A percentile compares a stretch with the other conserved stretches of the same genome.
Conservation (phyloP, 2,113 vertebrate species). For the Pterocles orientalis region DNA sequence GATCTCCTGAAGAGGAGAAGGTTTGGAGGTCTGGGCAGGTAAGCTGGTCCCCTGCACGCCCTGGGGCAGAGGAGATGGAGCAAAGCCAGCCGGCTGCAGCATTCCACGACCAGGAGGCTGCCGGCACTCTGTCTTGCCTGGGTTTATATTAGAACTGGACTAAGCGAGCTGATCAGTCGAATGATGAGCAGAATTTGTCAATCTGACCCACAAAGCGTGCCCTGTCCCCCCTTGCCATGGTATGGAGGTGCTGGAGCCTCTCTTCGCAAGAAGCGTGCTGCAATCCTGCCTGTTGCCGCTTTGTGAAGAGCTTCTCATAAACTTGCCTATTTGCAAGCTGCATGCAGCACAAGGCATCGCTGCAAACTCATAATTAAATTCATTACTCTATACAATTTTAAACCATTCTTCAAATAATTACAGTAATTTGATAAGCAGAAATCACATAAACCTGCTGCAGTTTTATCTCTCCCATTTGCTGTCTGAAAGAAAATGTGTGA, state of each 20-base stretch:
- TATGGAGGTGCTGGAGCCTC: neutral
- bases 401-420: conserved; percentile 75
- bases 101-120: neutral
- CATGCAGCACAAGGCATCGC: conserved; percentile 34
- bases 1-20: neutral
- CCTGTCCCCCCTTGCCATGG: neutral
- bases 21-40: neutral
- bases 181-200: neutral
- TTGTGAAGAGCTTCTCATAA: neutral
- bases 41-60: neutral
- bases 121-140: neutral
- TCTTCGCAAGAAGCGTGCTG: neutral
- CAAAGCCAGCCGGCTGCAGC: neutral
- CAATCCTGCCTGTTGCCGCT: neutral
- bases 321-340: conserved; percentile 41
- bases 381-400: conserved; percentile 71
- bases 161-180: neutral
- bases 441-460: conserved; percentile 71
- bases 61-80: neutral
- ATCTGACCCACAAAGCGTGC: neutral
- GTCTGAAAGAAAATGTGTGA: conserved; percentile 68
- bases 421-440: conserved; percentile 74
- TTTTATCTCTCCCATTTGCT: conserved; percentile 72
- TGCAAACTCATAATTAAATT: conserved; percentile 72
- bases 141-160: neutral